These are phyloP conservation scores for Solenopsis invicta DNA, from an alignment of 1,140 invertebrate species.

Conservation along the genomic window DNA sequence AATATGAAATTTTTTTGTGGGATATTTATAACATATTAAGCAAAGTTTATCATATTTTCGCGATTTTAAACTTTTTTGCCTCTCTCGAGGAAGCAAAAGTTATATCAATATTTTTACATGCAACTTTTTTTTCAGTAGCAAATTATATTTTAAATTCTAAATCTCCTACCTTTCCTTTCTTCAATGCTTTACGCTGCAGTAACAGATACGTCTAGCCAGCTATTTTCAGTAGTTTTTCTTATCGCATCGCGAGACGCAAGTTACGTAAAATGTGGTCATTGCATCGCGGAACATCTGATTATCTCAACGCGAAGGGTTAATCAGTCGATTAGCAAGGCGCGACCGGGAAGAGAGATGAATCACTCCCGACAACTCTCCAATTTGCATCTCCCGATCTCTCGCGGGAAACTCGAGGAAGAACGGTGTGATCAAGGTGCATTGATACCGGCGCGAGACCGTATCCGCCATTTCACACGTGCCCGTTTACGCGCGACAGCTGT, in stretches of 20 bases:
- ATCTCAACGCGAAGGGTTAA: slow-evolving; percentile 14
- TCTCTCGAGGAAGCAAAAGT: not conserved
- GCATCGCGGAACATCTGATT: not conserved
- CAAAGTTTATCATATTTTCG: no score
- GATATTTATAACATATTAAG: no score
- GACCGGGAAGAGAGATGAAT: not conserved
- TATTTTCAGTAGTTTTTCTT: not conserved
- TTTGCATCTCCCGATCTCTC: slow-evolving; percentile 26
- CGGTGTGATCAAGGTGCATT: slow-evolving; percentile 18
- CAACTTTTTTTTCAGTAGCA: not conserved
- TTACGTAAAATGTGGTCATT: slow-evolving; percentile 20
- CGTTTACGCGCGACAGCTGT: slow-evolving; percentile 61
- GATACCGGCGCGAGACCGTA: slow-evolving; percentile 51
- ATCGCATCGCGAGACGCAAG: not conserved
- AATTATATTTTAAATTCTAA: not conserved
- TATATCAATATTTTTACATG: not conserved
- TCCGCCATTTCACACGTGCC: slow-evolving; percentile 74
- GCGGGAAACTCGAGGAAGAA: not conserved
- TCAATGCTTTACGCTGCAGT: not conserved
- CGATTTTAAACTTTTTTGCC: no score
- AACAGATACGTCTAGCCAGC: not conserved
- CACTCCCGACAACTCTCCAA: slow-evolving; percentile 29
- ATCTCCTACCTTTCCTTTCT: not conserved
- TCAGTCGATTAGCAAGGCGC: slow-evolving; percentile 13
- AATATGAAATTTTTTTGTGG: no score